Percentiles rank a stretch among this genome's conserved stretches.
Conservation (phyloP, 1,140 invertebrate species). For the Plodia interpunctella region DNA sequence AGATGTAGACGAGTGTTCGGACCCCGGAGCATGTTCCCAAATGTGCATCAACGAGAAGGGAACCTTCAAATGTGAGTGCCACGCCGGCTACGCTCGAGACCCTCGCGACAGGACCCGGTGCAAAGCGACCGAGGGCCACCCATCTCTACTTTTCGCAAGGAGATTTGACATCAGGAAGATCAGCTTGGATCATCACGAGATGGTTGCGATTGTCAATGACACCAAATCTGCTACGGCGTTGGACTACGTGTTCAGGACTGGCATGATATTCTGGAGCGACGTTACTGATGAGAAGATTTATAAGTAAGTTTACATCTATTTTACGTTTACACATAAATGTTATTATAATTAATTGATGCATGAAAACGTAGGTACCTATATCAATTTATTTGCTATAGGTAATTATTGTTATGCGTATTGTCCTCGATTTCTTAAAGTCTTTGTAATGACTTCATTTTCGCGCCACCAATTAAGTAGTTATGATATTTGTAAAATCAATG, state of each 20-base stretch:
- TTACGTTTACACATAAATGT: too few species aligned
- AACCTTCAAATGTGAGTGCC: slow-evolving; percentile 94
- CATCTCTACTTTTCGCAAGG: slow-evolving; percentile 89
- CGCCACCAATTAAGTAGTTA: too few species aligned
- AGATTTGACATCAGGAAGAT: slow-evolving; percentile 93
- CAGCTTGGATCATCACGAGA: slow-evolving; percentile 92
- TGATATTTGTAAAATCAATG: too few species aligned
- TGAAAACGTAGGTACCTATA: too few species aligned
- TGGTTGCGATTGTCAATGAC: slow-evolving; percentile 92
- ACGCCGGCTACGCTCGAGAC: slow-evolving; percentile 90
- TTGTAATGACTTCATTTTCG: too few species aligned
- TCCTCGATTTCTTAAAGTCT: too few species aligned
- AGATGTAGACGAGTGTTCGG: slow-evolving; percentile 96
- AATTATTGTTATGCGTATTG: too few species aligned
- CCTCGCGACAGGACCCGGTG: slow-evolving; percentile 89
- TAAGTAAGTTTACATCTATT: slow-evolving; percentile 80
- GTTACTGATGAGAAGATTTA: slow-evolving; percentile 92
- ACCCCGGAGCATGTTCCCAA: slow-evolving; percentile 94
- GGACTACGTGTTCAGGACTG: slow-evolving; percentile 93
- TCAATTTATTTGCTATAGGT: too few species aligned
- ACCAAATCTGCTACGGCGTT: slow-evolving; percentile 91
- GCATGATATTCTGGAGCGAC: slow-evolving; percentile 97
- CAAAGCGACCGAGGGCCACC: slow-evolving; percentile 92
- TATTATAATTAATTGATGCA: too few species aligned
- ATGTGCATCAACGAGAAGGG: slow-evolving; percentile 94